Percentiles rank a stretch among this genome's conserved stretches.
These are phyloP conservation scores for Takifugu ocellatus DNA, from an alignment of 2,797 vertebrate genomes.

Conservation along the genomic window DNA sequence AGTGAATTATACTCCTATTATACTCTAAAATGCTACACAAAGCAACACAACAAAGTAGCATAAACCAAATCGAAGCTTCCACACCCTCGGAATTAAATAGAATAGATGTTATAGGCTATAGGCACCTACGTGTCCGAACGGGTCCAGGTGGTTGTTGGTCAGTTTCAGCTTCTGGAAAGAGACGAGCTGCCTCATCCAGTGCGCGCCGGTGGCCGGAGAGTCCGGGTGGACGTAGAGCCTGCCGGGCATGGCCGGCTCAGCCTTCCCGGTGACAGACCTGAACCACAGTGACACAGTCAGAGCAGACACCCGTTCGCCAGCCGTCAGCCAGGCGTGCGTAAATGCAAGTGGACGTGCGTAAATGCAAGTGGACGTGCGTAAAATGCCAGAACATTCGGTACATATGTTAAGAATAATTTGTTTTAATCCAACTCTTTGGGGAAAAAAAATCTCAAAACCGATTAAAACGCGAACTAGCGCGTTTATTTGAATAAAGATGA, in stretches of 20 bases:
- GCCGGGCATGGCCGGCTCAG: constrained; percentile 96
- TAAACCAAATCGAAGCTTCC: not conserved
- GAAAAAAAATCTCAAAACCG: not conserved
- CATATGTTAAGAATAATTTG: not conserved
- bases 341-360: not conserved
- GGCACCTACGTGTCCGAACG: constrained; percentile 95
- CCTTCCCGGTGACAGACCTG: constrained; percentile 99
- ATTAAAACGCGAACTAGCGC: no score
- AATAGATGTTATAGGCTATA: constrained; percentile 29
- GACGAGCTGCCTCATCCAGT: constrained; percentile 98
- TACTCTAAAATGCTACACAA: no score
- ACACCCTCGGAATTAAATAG: not conserved
- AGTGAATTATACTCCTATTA: no score
- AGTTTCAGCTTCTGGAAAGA: constrained; percentile 98
- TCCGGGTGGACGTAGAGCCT: constrained; percentile 95
- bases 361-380: no score
- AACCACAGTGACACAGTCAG: constrained; percentile 19
- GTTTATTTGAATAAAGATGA: not conserved
- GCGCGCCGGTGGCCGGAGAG: constrained; percentile 92
- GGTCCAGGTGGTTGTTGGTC: constrained; percentile 99
- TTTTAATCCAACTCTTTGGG: not conserved
- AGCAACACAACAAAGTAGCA: no score
- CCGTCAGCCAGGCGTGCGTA: not conserved
- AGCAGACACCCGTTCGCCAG: constrained; percentile 12
- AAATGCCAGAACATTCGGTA: not conserved